Evolutionary conservation across 1,140 invertebrate genomes (phyloP).

Genomic region (Neuroterus valhalla): DNA sequence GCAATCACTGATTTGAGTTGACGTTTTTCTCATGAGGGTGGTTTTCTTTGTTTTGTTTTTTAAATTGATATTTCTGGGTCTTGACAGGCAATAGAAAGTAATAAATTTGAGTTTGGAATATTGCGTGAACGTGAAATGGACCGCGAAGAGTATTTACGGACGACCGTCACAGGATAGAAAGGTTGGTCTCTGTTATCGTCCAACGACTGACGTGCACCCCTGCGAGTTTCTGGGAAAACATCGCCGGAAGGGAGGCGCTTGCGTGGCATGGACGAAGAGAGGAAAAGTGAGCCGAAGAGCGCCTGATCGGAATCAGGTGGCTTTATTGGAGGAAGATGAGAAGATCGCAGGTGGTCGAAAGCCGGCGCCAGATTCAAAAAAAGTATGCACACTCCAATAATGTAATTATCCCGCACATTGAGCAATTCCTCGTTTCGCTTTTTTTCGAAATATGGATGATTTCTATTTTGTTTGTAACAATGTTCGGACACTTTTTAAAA

Average conservation of each 20-base stretch:
- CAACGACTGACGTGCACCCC: slow-evolving; percentile 54
- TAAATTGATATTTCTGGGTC: neutral
- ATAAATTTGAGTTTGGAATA: neutral
- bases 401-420: neutral
- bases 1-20: neutral
- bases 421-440: too few relatives aligned
- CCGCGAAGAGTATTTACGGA: neutral
- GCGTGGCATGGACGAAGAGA: slow-evolving; percentile 10
- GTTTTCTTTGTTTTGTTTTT: neutral
- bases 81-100: neutral
- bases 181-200: slow-evolving; percentile 39
- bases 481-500: too few relatives aligned
- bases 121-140: neutral
- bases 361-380: slow-evolving; percentile 18
- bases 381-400: neutral
- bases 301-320: slow-evolving; percentile 1
- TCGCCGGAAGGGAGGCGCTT: slow-evolving; percentile 31
- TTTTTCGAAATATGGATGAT: too few relatives aligned
- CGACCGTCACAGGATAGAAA: slow-evolving; percentile 22
- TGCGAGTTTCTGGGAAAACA: slow-evolving; percentile 37
- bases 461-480: too few relatives aligned
- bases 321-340: neutral
- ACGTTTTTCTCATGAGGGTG: neutral
- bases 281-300: neutral
- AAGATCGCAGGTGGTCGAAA: slow-evolving; percentile 25